Base-by-base conservation (phyloP, 2,888 invertebrate genomes). In the Lathronympha strigana region DNA sequence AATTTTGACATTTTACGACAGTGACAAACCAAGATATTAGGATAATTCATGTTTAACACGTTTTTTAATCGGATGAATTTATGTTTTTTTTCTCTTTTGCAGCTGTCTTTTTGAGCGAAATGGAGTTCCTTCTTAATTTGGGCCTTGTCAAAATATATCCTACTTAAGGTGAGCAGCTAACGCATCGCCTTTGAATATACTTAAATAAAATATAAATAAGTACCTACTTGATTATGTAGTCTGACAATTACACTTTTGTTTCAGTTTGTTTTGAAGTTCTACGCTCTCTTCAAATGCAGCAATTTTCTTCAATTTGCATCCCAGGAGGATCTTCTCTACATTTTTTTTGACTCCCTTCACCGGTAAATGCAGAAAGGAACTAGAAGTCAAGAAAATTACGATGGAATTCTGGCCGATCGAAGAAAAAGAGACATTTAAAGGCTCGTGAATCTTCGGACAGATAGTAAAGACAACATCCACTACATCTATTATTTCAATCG, bases 41-140 rank as follows among this genome's bases (percentile, higher is more conserved):
- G 28, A 28, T 8, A 28, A 5, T 4, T 28, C 1, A 1, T 8
- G 8, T 8, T 8, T 25, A 15, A 25, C 23, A 5, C 25, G n/a
- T 23, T 1, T 23, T 21, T 28, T n/a, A n/a, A n/a, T n/a, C n/a
- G n/a, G n/a, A n/a, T n/a, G n/a, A n/a, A 33, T 9, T 33, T 11
- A 2, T 33, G 8, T 21, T 11, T 9, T 45, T 55, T 15, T 21
- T 11, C 0, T 57, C 21, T 45, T 1, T 47, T 47, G 19, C 23
- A 57, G 57, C 43, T 8, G 19, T 57, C 28, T 45, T 57, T 43
- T 3, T 57, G 57, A 57, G 57, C 43, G 57, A 57, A 45, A 57
- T 45, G 43, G 57, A 57, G n/a, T 57, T 45, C n/a, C 43, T 45
- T 57, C 57, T 31, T 57, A 43, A 57, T 57, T 57, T 57, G 43